Evolutionary conservation across 1,140 invertebrate species (phyloP), one percentile per base, ranked within the genome.

Genomic region (Piezodorus guildinii): DNA sequence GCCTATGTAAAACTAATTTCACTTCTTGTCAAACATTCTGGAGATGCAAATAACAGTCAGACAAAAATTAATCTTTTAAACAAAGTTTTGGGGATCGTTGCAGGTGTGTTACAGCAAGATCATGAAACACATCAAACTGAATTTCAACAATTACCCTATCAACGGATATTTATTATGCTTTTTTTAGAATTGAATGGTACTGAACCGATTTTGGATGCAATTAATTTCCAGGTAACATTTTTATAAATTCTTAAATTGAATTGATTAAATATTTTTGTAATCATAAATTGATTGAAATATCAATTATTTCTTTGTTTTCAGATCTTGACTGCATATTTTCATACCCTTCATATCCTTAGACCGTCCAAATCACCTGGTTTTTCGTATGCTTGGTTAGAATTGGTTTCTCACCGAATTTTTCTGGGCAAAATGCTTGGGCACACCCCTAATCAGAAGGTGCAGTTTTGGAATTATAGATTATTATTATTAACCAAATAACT

Each of bases 91-190:
- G 94, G 93, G 16, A 96, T 99, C 68, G 89, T 99, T 3, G 90
- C 94, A 16, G 94, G 94, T 0, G 93, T 96, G 23, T 76, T 98
- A 45, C 77, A 97, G 2, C 91, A 94, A 75, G 96, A 99, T 73
- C 96, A 99, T 69, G 96, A 77, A 78, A 63, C 86, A 77, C 78
- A 86, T 68, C 75, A 87, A 76, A 80, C 81, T 0, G 91, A 95
- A 60, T 99, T 99, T 77, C 93, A 98, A 71, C 94, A 98, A 74
- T 77, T 99, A 62, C 94, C 96, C 0, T 99, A 98, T 77, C 95
- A 98, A 72, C 80, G 97, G 25, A 92, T 99, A 64, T 91, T 99
- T 62, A 91, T 98, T 52, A 96, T 96, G 84, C 80, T 99, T 1
- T 98, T 98, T 74, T 83, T 98, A 52, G 96, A 99, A 73, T 81